phyloP scores from a whole-genome alignment of 2,113 vertebrate species.

The Harpagus bidentatus region DNA sequence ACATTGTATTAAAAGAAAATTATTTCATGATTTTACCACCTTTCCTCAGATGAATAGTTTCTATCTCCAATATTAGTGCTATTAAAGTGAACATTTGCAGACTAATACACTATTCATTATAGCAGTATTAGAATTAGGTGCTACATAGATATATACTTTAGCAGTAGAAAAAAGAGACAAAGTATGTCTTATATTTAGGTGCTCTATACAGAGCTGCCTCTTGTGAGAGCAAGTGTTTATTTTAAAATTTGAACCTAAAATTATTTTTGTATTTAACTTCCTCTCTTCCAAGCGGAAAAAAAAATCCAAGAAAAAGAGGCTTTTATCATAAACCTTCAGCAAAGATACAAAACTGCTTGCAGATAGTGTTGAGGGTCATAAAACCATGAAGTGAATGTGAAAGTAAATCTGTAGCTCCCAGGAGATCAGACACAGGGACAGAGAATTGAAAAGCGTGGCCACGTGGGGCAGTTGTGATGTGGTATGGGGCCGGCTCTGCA shows the following conservation, averaged over 20 bases:
- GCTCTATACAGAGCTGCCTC: neutral
- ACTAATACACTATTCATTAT: neutral
- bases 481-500: neutral
- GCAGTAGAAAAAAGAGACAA: neutral
- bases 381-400: neutral
- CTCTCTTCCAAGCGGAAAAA: neutral
- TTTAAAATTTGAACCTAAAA: neutral
- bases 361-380: neutral
- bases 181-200: neutral
- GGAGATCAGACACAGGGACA: neutral
- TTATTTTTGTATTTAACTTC: neutral
- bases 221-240: neutral
- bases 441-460: fast-evolving
- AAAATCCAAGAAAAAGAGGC: neutral
- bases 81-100: neutral
- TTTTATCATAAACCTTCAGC: neutral
- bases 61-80: neutral
- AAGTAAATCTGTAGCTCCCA: neutral
- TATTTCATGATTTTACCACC: neutral
- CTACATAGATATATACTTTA: neutral
- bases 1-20: neutral
- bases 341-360: neutral
- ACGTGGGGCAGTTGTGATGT: fast-evolving
- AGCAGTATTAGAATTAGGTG: neutral
- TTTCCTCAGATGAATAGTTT: neutral